Evolutionary conservation across 1,140 invertebrate genomes (phyloP).

Genomic region (Panagrolaimus sp.): DNA sequence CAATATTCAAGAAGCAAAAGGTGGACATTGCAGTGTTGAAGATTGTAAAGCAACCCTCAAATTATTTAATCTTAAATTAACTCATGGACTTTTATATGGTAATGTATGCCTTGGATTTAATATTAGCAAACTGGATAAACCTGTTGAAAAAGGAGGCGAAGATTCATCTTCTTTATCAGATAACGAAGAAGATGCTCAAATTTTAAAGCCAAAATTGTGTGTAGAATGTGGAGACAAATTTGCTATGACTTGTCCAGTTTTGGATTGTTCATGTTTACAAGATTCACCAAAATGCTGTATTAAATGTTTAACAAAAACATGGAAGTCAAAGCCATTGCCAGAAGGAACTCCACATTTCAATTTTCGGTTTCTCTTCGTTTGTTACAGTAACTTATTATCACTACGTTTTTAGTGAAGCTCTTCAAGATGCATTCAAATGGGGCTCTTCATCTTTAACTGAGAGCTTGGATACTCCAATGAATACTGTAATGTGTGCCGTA

Average conservation of each 20-base stretch:
- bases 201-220: background rate
- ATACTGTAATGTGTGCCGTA: conserved; percentile 2
- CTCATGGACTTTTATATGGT: background rate
- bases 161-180: background rate
- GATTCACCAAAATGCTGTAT: background rate
- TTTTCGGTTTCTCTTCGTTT: background rate
- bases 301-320: background rate
- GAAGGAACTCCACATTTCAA: background rate
- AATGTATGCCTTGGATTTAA: background rate
- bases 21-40: conserved; percentile 2
- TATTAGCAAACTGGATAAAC: background rate
- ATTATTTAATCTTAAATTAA: background rate
- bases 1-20: background rate
- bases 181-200: background rate
- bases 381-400: background rate
- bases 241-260: background rate
- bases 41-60: background rate
- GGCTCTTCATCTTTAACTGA: background rate
- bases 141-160: background rate
- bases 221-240: background rate
- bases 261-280: background rate
- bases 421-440: background rate
- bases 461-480: background rate
- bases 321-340: background rate
- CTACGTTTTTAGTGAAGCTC: background rate